phyloP scores from a whole-genome alignment of 2,113 vertebrate genomes.

The Platysternon megacephalum region DNA sequence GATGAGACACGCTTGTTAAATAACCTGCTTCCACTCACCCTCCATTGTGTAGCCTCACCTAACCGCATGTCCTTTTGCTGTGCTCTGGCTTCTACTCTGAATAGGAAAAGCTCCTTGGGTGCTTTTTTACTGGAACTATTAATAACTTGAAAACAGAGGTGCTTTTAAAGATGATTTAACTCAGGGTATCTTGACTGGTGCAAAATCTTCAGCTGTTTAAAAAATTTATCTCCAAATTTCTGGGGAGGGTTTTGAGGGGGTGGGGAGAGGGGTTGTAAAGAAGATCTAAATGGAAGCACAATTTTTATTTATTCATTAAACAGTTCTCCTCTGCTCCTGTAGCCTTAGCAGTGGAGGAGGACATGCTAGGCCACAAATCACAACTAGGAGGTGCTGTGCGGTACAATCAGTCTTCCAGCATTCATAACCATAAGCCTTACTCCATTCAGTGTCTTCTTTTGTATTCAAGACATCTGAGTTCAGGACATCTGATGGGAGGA shows the following conservation, averaged over 20 bases:
- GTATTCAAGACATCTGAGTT: neutral
- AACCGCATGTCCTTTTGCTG: neutral
- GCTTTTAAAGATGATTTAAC: slow-evolving; percentile 50
- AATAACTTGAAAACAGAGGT: slow-evolving; percentile 19
- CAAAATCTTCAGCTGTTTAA: neutral
- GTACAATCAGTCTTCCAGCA: neutral
- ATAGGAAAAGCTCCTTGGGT: slow-evolving; percentile 26
- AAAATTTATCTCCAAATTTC: neutral
- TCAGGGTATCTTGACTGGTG: slow-evolving; percentile 29
- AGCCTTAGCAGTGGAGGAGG: neutral
- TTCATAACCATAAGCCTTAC: neutral
- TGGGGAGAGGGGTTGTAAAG: neutral
- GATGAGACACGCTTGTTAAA: neutral
- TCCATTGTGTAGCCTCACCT: slow-evolving; percentile 28
- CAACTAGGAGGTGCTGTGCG: neutral
- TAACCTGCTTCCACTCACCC: neutral
- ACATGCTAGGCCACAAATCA: neutral
- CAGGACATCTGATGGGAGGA: neutral
- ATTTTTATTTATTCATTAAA: neutral
- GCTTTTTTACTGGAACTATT: slow-evolving; percentile 46
- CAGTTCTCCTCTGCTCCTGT: neutral
- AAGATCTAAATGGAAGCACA: slow-evolving; percentile 17
- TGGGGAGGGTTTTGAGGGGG: neutral
- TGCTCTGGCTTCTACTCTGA: neutral
- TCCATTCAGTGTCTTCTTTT: neutral